These are phyloP conservation scores for Cetonia aurata DNA, from an alignment of 2,888 invertebrate genomes.

Conservation along the genomic window DNA sequence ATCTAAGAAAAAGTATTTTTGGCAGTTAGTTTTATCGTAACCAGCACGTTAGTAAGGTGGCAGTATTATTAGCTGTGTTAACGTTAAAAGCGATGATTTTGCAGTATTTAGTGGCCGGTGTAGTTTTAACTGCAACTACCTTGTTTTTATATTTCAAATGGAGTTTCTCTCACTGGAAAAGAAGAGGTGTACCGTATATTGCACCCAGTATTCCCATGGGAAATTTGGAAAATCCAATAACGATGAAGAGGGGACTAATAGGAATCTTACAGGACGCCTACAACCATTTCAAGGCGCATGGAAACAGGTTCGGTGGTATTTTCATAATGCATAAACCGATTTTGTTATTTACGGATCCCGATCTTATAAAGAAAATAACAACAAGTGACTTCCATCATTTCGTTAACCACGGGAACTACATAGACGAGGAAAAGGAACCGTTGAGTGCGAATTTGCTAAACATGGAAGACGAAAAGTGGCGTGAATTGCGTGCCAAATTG, in stretches of 20 bases:
- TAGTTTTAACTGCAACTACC: conserved; percentile 1
- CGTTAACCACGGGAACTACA: conserved; percentile 69
- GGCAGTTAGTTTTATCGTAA: neutral
- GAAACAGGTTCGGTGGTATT: neutral
- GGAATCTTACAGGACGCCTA: neutral
- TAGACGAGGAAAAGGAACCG: conserved; percentile 8
- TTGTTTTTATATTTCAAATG: conserved; percentile 39
- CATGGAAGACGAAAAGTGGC: conserved; percentile 15
- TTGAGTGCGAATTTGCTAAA: conserved; percentile 7
- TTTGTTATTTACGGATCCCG: conserved; percentile 38
- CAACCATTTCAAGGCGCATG: conserved; percentile 3
- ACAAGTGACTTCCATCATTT: conserved; percentile 72
- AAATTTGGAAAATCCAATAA: conserved; percentile 15
- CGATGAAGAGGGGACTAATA: neutral
- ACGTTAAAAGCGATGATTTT: neutral
- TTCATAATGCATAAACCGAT: conserved; percentile 48
- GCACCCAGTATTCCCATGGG: conserved; percentile 23
- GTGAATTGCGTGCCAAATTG: neutral
- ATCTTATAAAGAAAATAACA: conserved; percentile 63
- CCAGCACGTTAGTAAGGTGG: neutral
- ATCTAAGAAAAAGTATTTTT: no score
- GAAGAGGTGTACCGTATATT: conserved; percentile 15
- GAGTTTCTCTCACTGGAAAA: conserved; percentile 38
- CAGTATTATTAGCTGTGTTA: neutral
- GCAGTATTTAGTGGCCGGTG: neutral